Conservation (phyloP, 2,888 invertebrate species). For the Melipona bicolor region DNA sequence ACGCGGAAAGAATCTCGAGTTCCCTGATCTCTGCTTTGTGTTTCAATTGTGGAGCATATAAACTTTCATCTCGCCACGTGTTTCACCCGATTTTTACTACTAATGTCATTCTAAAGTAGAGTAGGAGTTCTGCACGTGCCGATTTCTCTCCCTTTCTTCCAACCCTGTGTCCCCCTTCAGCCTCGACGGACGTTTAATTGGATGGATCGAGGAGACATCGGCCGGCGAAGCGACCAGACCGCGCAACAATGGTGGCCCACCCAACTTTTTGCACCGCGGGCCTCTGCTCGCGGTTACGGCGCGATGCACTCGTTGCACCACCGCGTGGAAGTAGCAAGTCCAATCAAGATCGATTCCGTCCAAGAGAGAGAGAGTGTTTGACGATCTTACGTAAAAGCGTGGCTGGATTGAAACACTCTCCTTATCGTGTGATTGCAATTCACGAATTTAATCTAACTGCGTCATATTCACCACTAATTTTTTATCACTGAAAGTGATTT, state of each 20-base stretch:
- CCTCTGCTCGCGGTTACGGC: slow-evolving; percentile 12
- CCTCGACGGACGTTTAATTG: slow-evolving; percentile 63
- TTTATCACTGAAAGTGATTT: no score
- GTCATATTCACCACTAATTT: background rate
- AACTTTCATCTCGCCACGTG: background rate
- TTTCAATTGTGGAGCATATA: background rate
- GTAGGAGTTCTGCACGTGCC: slow-evolving; percentile 14
- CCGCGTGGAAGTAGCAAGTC: background rate
- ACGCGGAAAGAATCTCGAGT: background rate
- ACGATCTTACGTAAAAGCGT: background rate
- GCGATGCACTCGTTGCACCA: slow-evolving; percentile 32
- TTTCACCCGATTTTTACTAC: background rate
- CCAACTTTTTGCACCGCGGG: slow-evolving; percentile 50
- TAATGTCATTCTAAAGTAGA: slow-evolving; percentile 57
- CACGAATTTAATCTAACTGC: background rate
- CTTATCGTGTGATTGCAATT: background rate
- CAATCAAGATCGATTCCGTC: slow-evolving; percentile 12
- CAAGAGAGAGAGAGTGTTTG: background rate
- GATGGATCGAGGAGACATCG: slow-evolving; percentile 60
- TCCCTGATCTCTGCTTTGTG: background rate
- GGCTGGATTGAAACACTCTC: background rate
- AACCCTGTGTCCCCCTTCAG: background rate
- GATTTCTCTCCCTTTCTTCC: background rate
- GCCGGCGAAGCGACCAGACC: slow-evolving; percentile 48
- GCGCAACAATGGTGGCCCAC: slow-evolving; percentile 60